These are phyloP conservation scores for Perca flavescens DNA, from an alignment of 2,113 vertebrate species.

Conservation along the genomic window DNA sequence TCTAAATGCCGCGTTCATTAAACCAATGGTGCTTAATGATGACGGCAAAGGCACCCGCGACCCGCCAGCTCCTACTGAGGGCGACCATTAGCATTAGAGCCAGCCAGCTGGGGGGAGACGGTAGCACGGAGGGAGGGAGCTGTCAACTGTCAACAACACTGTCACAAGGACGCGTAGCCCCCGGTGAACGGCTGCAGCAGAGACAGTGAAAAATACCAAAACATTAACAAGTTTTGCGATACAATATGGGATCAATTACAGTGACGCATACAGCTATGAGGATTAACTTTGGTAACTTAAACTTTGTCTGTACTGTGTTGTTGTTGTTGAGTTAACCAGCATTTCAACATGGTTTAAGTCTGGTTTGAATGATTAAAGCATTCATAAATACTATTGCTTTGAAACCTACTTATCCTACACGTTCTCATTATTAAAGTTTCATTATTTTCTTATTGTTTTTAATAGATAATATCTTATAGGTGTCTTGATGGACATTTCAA, in stretches of 20 bases:
- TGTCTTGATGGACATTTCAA: not conserved
- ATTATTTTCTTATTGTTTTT: not conserved
- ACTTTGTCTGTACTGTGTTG: not conserved
- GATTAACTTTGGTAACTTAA: not conserved
- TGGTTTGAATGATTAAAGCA: not conserved
- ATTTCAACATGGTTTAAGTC: not conserved
- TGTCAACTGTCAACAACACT: constrained; percentile 71
- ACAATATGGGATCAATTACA: not conserved
- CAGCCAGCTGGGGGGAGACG: constrained; percentile 76
- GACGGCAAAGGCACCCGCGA: constrained; percentile 81
- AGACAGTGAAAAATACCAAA: not conserved
- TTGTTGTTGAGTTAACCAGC: not conserved
- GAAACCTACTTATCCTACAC: not conserved
- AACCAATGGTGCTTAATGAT: constrained; percentile 85
- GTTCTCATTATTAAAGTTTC: not conserved
- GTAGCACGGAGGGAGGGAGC: constrained; percentile 40
- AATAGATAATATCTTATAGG: constrained; percentile 3
- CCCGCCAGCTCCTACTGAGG: constrained; percentile 77
- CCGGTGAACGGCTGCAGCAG: constrained; percentile 60
- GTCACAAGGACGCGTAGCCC: constrained; percentile 76
- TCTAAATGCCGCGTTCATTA: constrained; percentile 85
- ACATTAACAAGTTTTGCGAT: not conserved
- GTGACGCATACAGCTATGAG: not conserved
- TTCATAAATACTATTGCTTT: not conserved
- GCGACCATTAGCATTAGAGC: constrained; percentile 74